Evolutionary conservation across 1,140 invertebrate genomes (phyloP).

Genomic region (Trichogramma pretiosum): DNA sequence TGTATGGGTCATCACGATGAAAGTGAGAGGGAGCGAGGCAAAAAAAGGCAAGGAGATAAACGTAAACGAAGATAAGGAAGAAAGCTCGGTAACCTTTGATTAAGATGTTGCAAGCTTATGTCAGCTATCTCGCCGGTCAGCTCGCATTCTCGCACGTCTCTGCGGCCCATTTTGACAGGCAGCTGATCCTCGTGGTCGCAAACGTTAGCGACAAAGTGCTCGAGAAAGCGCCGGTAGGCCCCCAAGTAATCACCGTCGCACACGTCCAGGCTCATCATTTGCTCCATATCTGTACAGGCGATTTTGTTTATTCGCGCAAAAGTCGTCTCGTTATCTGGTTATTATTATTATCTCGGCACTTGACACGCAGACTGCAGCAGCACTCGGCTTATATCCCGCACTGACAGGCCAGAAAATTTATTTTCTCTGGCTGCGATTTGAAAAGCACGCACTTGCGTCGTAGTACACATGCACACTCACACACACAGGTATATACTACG

Average conservation of each 20-base stretch:
- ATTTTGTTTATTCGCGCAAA: too few relatives aligned
- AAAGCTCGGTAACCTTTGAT: constrained; percentile 58
- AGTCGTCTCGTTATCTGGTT: too few relatives aligned
- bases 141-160: constrained; percentile 59
- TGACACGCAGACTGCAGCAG: too few relatives aligned
- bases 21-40: background rate
- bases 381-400: too few relatives aligned
- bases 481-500: too few relatives aligned
- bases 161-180: constrained; percentile 60
- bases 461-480: too few relatives aligned
- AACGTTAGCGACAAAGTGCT: constrained; percentile 56
- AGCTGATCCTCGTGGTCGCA: constrained; percentile 59
- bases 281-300: too few relatives aligned
- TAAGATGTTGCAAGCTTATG: constrained; percentile 67
- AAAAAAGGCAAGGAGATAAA: background rate
- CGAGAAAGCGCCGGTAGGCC: constrained; percentile 59
- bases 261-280: constrained; percentile 12
- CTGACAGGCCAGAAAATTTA: too few relatives aligned
- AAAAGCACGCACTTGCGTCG: too few relatives aligned
- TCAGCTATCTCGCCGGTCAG: constrained; percentile 67
- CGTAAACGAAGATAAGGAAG: constrained; percentile 6
- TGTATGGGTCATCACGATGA: background rate
- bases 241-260: constrained; percentile 57
- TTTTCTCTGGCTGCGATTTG: too few relatives aligned
- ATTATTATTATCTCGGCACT: too few relatives aligned